Conservation (phyloP, 2,113 vertebrate species). For the Willisornis vidua region DNA sequence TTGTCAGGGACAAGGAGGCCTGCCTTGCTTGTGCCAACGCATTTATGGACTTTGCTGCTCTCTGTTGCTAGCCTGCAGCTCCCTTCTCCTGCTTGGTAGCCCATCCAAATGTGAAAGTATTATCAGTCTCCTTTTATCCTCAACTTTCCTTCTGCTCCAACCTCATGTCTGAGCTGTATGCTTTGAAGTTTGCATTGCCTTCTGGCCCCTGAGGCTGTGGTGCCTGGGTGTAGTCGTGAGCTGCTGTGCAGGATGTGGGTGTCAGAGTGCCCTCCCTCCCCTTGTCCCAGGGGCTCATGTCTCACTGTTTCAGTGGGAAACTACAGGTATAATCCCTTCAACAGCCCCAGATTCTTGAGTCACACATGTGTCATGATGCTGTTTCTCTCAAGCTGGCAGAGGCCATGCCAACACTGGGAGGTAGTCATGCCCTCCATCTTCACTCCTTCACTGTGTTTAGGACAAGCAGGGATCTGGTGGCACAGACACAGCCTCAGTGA, state of each 20-base stretch:
- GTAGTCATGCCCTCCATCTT: fast-evolving
- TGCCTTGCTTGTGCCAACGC: background rate
- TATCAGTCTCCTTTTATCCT: background rate
- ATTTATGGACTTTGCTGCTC: fast-evolving
- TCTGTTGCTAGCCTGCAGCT: background rate
- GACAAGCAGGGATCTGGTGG: background rate
- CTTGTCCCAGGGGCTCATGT: fast-evolving
- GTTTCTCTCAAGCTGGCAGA: background rate
- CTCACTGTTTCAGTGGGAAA: background rate
- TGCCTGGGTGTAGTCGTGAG: background rate
- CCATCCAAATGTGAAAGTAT: background rate
- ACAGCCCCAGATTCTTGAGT: background rate
- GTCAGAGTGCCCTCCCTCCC: background rate
- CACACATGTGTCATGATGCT: fast-evolving
- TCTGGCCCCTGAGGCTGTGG: background rate
- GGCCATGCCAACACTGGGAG: background rate
- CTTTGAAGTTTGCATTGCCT: background rate
- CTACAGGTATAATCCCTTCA: background rate
- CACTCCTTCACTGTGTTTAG: background rate
- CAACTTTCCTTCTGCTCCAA: background rate
- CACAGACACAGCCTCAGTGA: background rate
- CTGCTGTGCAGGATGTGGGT: background rate
- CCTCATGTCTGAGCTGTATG: background rate
- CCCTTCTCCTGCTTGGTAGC: background rate
- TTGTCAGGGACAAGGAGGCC: background rate